Evolutionary conservation across 2,113 vertebrate genomes (phyloP), one percentile per base, ranked within the genome.

Genomic region (Genyomyrus donnyi): DNA sequence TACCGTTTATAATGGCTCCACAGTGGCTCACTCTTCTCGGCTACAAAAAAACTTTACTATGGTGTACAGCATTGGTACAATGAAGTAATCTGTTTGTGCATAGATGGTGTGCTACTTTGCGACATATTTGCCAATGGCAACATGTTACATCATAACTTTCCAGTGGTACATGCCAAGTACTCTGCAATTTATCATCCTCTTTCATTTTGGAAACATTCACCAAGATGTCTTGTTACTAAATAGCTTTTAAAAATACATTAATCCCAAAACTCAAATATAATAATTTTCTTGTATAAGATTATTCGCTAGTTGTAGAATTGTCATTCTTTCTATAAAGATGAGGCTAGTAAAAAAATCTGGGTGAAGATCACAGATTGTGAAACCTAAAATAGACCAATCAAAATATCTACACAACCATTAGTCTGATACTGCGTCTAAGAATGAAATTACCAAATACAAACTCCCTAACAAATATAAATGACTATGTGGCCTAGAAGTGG

Each of bases 71-170:
- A 45, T 45, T 45, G 15, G 83, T 85, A 24, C 17, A 46, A 46
- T 85, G 83, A 85, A 48, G 83, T 85, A 45, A 85, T 85, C 8
- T 85, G 83, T 85, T 85, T 85, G 83, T 48, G 45, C 83, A 24
- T 85, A 42, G 83, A 85, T 21, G 83, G 45, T 42, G 42, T 85
- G 45, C 24, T 85, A 46, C 42, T 85, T n/a, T 85, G 83, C 3
- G 24, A 48, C 83, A 24, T 48, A 48, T 46, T 48, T 45, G 83
- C 83, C 83, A 85, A 85, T 48, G 83, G 45, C 83, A 85, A 85
- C 83, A 85, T 24, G 19, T 46, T 85, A 48, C 83, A 85, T 85
- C 83, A 85, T 85, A 85, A 85, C 83, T 85, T 85, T 85, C 83
- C 83, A 85, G 83, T 85, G 19, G 45, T 48, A 5, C 24, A n/a